These are phyloP conservation scores for Colletes collaris DNA, from an alignment of 2,888 invertebrate genomes.

Conservation along the genomic window DNA sequence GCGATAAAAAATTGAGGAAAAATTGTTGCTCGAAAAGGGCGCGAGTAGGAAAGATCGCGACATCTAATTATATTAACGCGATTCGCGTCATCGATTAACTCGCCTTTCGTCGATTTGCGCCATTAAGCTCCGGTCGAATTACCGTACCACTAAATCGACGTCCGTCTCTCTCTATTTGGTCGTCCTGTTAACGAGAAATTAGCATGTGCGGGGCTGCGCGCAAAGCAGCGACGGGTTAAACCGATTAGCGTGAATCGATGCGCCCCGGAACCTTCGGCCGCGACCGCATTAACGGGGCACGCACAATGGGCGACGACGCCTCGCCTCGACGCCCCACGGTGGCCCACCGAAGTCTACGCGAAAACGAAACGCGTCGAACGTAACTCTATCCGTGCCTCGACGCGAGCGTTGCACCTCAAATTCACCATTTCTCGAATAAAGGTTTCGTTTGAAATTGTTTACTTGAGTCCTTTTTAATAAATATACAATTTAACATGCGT, in stretches of 20 bases:
- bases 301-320: constrained; percentile 43
- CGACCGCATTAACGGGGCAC: constrained; percentile 25
- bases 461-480: too few species aligned
- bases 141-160: constrained; percentile 52
- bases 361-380: too few species aligned
- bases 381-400: too few species aligned
- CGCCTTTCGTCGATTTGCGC: constrained; percentile 37
- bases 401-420: too few species aligned
- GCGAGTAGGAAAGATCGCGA: neutral
- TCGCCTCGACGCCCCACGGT: neutral
- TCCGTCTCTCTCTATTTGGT: constrained; percentile 50
- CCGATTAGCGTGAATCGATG: constrained; percentile 69
- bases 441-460: too few species aligned
- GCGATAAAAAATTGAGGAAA: too few species aligned
- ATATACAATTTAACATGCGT: too few species aligned
- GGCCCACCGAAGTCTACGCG: too few species aligned
- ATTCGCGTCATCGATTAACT: constrained; percentile 25
- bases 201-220: constrained; percentile 58
- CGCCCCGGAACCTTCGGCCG: constrained; percentile 25
- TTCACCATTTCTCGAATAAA: too few species aligned
- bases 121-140: constrained; percentile 48
- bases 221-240: constrained; percentile 64
- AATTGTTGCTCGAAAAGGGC: too few species aligned
- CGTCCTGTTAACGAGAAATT: constrained; percentile 63
- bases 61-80: constrained; percentile 31